These are phyloP conservation scores for Saccostrea glomerata DNA, from an alignment of 1,140 invertebrate species.

Conservation along the genomic window DNA sequence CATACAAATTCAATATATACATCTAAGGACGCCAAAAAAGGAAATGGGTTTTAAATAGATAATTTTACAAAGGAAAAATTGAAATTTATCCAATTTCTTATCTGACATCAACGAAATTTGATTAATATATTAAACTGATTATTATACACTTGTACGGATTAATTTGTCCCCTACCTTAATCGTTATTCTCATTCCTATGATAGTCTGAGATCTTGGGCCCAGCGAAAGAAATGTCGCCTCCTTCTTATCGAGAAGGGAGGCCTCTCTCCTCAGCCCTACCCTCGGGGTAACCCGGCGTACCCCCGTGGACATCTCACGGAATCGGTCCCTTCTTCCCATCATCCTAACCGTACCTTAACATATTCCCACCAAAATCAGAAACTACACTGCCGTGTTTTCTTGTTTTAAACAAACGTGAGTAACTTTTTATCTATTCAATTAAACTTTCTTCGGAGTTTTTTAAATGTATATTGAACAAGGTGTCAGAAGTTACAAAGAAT, in stretches of 20 bases:
- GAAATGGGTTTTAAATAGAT: too few species aligned
- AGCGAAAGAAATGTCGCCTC: background rate
- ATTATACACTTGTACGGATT: too few species aligned
- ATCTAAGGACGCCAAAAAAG: too few species aligned
- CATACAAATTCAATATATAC: too few species aligned
- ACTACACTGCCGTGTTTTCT: background rate
- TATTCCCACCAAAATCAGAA: background rate
- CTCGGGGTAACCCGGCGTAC: background rate
- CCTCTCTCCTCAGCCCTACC: background rate
- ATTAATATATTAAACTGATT: too few species aligned
- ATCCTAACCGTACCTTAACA: background rate
- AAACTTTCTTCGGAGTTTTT: background rate
- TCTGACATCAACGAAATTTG: too few species aligned
- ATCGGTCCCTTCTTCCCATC: background rate
- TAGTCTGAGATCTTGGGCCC: slow-evolving; percentile 14
- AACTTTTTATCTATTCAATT: slow-evolving; percentile 34
- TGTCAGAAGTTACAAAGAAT: background rate
- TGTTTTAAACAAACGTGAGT: background rate
- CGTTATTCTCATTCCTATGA: background rate
- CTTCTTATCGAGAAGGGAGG: background rate
- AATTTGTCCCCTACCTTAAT: background rate
- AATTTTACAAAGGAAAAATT: too few species aligned
- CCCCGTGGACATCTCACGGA: background rate
- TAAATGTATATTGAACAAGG: background rate
- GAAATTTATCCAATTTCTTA: too few species aligned